phyloP scores from a whole-genome alignment of 2,888 invertebrate species.

The Copidosoma aretas region DNA sequence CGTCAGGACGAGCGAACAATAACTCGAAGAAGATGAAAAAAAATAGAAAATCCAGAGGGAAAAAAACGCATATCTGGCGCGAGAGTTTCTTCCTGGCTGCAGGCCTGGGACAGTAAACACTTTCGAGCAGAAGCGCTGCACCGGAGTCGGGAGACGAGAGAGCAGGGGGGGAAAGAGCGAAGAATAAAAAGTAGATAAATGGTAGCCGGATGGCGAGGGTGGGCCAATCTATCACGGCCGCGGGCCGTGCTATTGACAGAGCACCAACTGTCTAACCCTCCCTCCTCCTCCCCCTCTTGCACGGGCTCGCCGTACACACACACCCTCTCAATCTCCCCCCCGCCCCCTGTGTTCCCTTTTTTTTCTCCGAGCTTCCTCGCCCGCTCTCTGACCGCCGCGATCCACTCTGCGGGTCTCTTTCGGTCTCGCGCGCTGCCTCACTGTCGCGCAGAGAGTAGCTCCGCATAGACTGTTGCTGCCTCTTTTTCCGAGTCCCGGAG shows the following conservation, averaged over 20 bases:
- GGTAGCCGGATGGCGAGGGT: conserved; percentile 57
- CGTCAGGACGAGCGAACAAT: too few species aligned
- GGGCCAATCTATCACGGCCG: conserved; percentile 60
- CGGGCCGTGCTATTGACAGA: conserved; percentile 60
- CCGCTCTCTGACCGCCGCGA: conserved; percentile 29
- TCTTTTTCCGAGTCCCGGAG: background rate
- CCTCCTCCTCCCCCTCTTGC: conserved; percentile 33
- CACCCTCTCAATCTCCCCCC: conserved; percentile 32
- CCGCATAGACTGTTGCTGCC: background rate
- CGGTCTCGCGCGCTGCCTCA: conserved; percentile 16
- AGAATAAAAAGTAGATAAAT: conserved; percentile 61
- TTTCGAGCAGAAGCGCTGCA: conserved; percentile 36
- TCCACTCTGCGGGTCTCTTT: conserved; percentile 17
- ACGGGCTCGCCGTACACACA: conserved; percentile 27
- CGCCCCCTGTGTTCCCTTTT: conserved; percentile 25
- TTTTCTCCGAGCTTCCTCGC: conserved; percentile 27
- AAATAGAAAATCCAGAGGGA: background rate
- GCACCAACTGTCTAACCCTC: conserved; percentile 57
- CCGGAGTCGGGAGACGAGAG: conserved; percentile 2
- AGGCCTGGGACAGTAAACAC: conserved; percentile 52
- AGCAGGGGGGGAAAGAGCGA: conserved; percentile 49
- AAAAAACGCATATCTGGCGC: conserved; percentile 19
- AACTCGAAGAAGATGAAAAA: background rate
- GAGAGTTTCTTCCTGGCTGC: background rate
- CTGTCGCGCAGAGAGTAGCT: conserved; percentile 11